A percentile compares a stretch with the other conserved stretches of the same genome.
These are phyloP conservation scores for Polypterus bichir DNA, from an alignment of 2,113 vertebrate genomes.

Conservation along the genomic window DNA sequence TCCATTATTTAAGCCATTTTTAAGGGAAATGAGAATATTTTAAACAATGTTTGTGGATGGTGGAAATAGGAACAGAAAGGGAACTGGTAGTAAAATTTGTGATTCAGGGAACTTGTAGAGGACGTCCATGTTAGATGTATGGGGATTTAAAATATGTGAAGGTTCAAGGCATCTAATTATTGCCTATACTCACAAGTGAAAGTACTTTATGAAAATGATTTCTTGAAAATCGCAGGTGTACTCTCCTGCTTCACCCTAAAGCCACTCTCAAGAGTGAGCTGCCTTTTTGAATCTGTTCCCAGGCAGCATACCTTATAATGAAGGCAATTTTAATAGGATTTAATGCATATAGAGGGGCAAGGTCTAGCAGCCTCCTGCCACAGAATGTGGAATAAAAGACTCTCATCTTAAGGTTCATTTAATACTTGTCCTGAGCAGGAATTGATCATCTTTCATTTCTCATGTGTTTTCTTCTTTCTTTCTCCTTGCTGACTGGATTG, in stretches of 20 bases:
- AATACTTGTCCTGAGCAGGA: conserved; percentile 14
- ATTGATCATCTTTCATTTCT: conserved; percentile 21
- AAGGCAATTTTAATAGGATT: conserved; percentile 35
- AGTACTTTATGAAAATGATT: conserved; percentile 21
- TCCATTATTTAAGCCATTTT: too few species aligned
- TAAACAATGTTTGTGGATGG: too few species aligned
- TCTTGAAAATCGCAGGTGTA: conserved; percentile 19
- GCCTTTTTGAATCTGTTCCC: conserved; percentile 27
- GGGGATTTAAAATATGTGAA: too few species aligned
- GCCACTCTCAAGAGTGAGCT: conserved; percentile 25
- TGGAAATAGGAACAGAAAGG: too few species aligned
- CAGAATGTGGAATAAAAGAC: conserved; percentile 22
- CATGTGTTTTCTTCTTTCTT: conserved; percentile 6
- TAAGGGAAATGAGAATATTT: too few species aligned
- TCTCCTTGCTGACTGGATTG: not conserved
- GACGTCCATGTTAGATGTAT: too few species aligned
- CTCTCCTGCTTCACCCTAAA: conserved; percentile 25
- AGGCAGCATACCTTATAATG: conserved; percentile 23
- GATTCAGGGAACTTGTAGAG: too few species aligned
- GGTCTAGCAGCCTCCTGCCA: conserved; percentile 24
- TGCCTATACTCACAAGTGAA: conserved; percentile 22
- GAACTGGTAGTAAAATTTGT: too few species aligned
- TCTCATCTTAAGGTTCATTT: conserved; percentile 28
- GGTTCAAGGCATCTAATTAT: conserved; percentile 21
- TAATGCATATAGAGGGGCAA: conserved; percentile 31